phyloP scores from a whole-genome alignment of 2,113 vertebrate genomes.

The Glaucidium brasilianum region DNA sequence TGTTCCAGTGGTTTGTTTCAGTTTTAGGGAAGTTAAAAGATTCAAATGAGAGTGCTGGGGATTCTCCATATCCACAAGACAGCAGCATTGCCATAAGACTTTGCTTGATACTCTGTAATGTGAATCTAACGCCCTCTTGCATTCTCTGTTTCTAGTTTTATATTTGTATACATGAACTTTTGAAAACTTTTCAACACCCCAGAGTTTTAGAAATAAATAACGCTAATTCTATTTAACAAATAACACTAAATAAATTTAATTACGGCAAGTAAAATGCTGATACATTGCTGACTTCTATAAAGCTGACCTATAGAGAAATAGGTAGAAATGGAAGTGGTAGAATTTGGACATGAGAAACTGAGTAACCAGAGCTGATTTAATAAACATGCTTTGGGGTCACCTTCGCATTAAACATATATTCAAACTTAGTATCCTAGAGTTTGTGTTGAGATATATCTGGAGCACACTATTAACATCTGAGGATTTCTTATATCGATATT shows the following conservation, averaged over 20 bases:
- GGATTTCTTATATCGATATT: background rate
- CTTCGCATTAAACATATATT: background rate
- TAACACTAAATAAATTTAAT: background rate
- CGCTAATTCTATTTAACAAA: background rate
- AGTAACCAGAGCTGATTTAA: background rate
- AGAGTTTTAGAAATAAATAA: background rate
- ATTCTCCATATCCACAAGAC: background rate
- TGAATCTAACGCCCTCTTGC: background rate
- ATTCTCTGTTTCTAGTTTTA: background rate
- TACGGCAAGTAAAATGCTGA: background rate
- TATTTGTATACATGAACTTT: accelerated
- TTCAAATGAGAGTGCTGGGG: background rate
- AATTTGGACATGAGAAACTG: background rate
- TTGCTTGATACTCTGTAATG: accelerated
- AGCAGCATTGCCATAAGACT: background rate
- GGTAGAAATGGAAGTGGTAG: background rate
- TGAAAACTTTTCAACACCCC: background rate
- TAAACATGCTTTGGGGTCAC: background rate
- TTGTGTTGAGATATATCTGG: background rate
- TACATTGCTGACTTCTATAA: background rate
- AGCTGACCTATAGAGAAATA: background rate
- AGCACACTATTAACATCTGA: background rate
- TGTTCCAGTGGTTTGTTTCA: background rate
- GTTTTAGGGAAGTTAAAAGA: background rate
- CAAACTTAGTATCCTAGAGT: background rate